phyloP scores from a whole-genome alignment of 2,888 invertebrate genomes.

The Hydrotaea cyrtoneurina region DNA sequence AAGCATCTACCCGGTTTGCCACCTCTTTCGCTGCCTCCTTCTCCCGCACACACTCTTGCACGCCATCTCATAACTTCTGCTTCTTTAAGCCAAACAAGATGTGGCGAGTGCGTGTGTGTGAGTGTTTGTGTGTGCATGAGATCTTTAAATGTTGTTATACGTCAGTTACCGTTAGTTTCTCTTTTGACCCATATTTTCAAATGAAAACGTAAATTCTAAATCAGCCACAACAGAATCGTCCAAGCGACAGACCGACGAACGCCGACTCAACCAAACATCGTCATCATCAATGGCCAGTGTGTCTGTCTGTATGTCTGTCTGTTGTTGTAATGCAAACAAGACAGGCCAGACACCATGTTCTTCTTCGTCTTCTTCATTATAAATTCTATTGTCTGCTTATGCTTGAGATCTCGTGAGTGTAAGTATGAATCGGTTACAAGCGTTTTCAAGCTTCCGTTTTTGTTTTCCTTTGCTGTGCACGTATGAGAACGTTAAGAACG shows the following conservation, averaged over 20 bases:
- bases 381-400: background rate
- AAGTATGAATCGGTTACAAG: background rate
- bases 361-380: background rate
- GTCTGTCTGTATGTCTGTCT: background rate
- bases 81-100: background rate
- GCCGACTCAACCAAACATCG: slow-evolving; percentile 10
- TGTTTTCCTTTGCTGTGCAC: background rate
- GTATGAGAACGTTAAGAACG: background rate
- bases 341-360: background rate
- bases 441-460: background rate
- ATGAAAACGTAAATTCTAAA: slow-evolving; percentile 66
- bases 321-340: background rate
- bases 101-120: slow-evolving; percentile 17
- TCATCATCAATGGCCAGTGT: background rate
- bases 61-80: background rate
- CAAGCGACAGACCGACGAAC: slow-evolving; percentile 19
- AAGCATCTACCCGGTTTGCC: background rate
- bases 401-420: background rate
- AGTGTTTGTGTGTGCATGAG: slow-evolving; percentile 41
- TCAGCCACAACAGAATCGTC: slow-evolving; percentile 34
- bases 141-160: slow-evolving; percentile 65
- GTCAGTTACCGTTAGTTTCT: slow-evolving; percentile 77
- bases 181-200: slow-evolving; percentile 79
- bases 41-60: background rate
- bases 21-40: background rate